These are phyloP conservation scores for Corythornis vintsioides DNA, from an alignment of 2,113 vertebrate genomes.

Conservation along the genomic window DNA sequence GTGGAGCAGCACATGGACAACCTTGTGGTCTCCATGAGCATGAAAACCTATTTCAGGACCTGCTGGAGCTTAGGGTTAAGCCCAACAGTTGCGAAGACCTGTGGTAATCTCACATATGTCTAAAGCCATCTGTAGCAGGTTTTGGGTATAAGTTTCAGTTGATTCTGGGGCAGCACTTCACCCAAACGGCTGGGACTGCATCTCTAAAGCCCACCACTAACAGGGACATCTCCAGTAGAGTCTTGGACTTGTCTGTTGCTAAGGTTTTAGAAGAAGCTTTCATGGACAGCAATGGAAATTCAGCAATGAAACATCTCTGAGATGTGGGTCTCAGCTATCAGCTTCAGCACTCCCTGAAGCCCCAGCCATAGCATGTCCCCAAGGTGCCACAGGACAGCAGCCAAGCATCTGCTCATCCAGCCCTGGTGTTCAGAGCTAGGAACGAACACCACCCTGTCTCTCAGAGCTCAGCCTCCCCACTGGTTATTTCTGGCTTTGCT, in stretches of 20 bases:
- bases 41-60: not conserved
- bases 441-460: not conserved
- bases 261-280: not conserved
- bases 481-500: slow-evolving; percentile 52
- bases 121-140: not conserved
- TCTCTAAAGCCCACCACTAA: not conserved
- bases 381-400: not conserved
- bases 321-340: not conserved
- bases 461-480: not conserved
- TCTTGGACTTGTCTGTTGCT: not conserved
- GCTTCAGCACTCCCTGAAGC: not conserved
- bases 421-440: not conserved
- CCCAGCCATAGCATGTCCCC: not conserved
- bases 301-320: not conserved
- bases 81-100: not conserved
- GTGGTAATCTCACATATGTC: not conserved
- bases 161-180: not conserved
- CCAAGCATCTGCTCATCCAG: not conserved
- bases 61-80: not conserved
- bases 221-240: fast-evolving
- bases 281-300: fast-evolving
- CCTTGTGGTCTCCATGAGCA: not conserved
- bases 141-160: not conserved
- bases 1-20: not conserved
- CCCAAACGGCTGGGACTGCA: not conserved